Conservation (phyloP, 2,113 vertebrate species). For the Centropus unirufus region DNA sequence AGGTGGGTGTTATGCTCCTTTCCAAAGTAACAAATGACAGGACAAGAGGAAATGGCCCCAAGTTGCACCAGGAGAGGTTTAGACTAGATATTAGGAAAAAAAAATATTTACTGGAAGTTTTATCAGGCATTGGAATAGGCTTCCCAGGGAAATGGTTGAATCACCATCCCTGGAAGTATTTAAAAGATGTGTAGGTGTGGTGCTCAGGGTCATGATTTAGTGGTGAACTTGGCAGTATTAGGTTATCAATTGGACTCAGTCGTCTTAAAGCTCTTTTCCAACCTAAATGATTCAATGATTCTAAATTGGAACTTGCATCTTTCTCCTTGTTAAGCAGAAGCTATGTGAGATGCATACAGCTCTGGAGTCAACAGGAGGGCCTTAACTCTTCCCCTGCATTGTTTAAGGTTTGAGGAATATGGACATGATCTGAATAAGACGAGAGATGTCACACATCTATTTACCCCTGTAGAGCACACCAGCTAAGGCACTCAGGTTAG, state of each 20-base stretch:
- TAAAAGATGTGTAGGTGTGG: background rate
- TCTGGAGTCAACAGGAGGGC: background rate
- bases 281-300: background rate
- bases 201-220: background rate
- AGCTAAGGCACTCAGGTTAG: background rate
- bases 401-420: background rate
- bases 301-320: background rate
- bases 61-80: background rate
- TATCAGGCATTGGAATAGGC: background rate
- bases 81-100: background rate
- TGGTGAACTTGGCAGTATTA: background rate
- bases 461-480: background rate
- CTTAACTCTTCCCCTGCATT: background rate
- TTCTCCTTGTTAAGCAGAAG: background rate
- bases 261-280: background rate
- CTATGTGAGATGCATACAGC: background rate
- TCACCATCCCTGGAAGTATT: background rate
- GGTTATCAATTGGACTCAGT: accelerated
- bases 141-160: background rate
- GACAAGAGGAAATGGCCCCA: background rate
- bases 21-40: too few species aligned
- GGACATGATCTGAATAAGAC: background rate
- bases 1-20: too few species aligned
- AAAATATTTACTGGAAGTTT: background rate
- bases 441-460: background rate